Evolutionary conservation across 2,113 vertebrate genomes (phyloP).

Genomic region (Ursus arctos): DNA sequence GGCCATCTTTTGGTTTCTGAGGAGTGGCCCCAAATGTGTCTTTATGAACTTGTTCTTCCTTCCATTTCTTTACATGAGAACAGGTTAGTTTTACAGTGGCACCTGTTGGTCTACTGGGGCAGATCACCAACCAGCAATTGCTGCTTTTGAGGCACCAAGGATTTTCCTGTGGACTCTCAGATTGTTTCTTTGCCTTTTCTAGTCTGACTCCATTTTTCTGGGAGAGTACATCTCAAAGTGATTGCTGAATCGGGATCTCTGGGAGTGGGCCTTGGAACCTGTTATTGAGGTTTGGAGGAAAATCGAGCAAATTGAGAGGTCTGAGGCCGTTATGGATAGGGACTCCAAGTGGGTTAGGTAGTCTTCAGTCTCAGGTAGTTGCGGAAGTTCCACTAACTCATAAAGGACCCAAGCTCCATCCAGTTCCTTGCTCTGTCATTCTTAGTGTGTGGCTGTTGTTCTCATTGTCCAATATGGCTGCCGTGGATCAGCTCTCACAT

Average conservation of each 20-base stretch:
- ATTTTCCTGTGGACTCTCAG: not conserved
- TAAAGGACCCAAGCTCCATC: not conserved
- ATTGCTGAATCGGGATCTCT: not conserved
- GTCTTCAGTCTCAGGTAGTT: not conserved
- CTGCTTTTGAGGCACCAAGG: not conserved
- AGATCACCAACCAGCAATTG: not conserved
- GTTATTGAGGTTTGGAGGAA: not conserved
- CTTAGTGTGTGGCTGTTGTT: not conserved
- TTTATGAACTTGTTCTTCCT: not conserved
- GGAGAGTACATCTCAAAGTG: not conserved
- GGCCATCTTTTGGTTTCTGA: not conserved
- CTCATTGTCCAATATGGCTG: not conserved
- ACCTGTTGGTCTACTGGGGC: not conserved
- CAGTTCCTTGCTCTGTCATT: not conserved
- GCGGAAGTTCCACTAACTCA: not conserved
- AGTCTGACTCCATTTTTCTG: not conserved
- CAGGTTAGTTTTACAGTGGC: not conserved
- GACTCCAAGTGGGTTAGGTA: not conserved
- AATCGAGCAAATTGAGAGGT: not conserved
- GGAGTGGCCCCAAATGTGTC: not conserved
- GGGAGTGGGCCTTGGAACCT: not conserved
- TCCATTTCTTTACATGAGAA: not conserved
- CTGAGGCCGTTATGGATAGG: not conserved
- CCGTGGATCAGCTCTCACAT: not conserved
- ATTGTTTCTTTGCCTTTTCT: slow-evolving; percentile 1